phyloP scores from a whole-genome alignment of 37 sponge, comb jelly and placozoan species.

The Agelas oroides region DNA sequence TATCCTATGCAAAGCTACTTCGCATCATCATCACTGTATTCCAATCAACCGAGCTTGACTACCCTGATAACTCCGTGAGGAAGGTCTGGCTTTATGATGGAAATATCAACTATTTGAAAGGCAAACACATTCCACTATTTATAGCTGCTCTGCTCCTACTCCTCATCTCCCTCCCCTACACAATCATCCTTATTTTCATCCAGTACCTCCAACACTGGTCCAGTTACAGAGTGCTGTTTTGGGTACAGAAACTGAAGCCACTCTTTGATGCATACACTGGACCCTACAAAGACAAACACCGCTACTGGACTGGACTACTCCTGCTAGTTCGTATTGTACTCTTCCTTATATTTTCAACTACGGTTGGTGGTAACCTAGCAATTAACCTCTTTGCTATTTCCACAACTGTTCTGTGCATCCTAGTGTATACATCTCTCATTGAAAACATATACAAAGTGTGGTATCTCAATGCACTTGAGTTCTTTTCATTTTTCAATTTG shows the following conservation, averaged over 20 bases:
- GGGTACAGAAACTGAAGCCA: conserved; percentile 17
- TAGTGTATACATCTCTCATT: neutral
- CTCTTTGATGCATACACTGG: conserved; percentile 17
- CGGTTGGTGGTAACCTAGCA: neutral
- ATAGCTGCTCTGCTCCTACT: neutral
- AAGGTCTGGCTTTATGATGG: conserved; percentile 29
- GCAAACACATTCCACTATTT: conserved; percentile 2
- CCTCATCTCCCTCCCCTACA: neutral
- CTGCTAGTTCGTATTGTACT: conserved; percentile 18
- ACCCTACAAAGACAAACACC: conserved; percentile 1
- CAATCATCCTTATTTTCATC: neutral
- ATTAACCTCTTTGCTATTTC: neutral
- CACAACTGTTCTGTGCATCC: neutral
- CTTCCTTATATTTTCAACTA: conserved; percentile 1
- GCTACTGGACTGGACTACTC: conserved; percentile 26
- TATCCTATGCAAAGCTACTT: conserved; percentile 38
- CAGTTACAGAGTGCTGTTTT: neutral
- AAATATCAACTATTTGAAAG: conserved; percentile 13
- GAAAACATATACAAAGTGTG: conserved; percentile 22
- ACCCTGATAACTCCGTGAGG: neutral
- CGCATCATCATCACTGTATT: neutral
- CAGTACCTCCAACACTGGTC: neutral
- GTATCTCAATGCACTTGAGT: conserved; percentile 20
- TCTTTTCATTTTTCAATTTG: conserved; percentile 13
- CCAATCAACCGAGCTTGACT: neutral